A percentile compares a stretch with the other conserved stretches of the same genome.
phyloP scores from a whole-genome alignment of 1,140 invertebrate genomes.

The Helicoverpa armigera region DNA sequence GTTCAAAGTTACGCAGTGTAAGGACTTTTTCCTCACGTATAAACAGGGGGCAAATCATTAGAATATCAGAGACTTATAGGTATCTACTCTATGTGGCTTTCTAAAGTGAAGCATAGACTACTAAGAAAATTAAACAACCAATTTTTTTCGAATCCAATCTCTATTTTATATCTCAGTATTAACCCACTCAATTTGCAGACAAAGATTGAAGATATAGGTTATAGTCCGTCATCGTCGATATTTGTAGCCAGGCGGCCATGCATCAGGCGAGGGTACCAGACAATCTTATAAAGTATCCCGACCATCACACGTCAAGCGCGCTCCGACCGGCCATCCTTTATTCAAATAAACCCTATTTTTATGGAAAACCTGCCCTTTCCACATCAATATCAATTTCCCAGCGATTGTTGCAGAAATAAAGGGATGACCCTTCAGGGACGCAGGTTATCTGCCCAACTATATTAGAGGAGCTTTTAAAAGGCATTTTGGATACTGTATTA shows the following conservation, averaged over 20 bases:
- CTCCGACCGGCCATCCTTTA: constrained; percentile 82
- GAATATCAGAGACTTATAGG: too few relatives aligned
- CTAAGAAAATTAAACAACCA: background rate
- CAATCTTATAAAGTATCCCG: constrained; percentile 80
- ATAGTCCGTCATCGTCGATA: constrained; percentile 53
- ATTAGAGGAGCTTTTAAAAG: constrained; percentile 78
- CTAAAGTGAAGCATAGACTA: too few relatives aligned
- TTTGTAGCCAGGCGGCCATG: constrained; percentile 57
- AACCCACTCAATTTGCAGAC: constrained; percentile 5
- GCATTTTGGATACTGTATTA: constrained; percentile 54
- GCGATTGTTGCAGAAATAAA: constrained; percentile 86
- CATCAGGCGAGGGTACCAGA: constrained; percentile 69
- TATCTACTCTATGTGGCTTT: too few relatives aligned
- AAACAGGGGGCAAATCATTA: too few relatives aligned
- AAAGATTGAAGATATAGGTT: constrained; percentile 45
- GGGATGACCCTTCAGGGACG: constrained; percentile 85
- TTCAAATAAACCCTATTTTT: constrained; percentile 87
- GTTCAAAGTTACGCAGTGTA: background rate
- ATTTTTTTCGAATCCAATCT: background rate
- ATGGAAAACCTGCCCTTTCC: constrained; percentile 85
- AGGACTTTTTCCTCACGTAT: background rate
- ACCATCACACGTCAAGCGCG: constrained; percentile 72
- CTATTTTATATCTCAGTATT: background rate
- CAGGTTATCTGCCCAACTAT: constrained; percentile 80
- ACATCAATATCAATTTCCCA: constrained; percentile 86